These are phyloP conservation scores for Zonitis immaculata DNA, from an alignment of 2,888 invertebrate genomes.

Conservation along the genomic window DNA sequence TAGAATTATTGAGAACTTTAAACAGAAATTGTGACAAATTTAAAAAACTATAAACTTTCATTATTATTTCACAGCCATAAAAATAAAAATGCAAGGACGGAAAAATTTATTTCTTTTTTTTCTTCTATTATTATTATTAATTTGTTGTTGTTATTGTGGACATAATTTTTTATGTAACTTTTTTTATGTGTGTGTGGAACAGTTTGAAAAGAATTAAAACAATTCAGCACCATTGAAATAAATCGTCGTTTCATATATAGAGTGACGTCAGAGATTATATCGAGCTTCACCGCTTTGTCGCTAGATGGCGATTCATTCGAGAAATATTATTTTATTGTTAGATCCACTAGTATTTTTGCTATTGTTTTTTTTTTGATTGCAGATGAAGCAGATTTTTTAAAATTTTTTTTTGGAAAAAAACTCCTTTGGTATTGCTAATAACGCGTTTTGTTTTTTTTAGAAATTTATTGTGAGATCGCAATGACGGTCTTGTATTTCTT, in stretches of 20 bases:
- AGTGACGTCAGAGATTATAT: background rate
- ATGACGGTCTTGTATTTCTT: no score
- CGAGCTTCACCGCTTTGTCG: background rate
- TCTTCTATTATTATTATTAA: slow-evolving; percentile 2
- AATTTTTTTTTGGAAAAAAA: background rate
- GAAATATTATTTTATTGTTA: no score
- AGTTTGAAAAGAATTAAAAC: background rate
- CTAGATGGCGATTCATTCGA: no score
- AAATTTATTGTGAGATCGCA: background rate
- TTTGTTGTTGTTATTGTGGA: background rate
- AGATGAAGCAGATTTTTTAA: no score
- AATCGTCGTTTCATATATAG: background rate
- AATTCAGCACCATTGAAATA: background rate
- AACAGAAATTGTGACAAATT: slow-evolving; percentile 1
- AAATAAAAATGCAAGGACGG: slow-evolving; percentile 24
- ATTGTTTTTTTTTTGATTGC: no score
- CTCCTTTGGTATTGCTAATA: background rate
- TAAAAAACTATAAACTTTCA: slow-evolving; percentile 21
- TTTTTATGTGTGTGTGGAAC: no score
- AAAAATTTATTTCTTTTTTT: slow-evolving; percentile 12
- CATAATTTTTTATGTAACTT: background rate
- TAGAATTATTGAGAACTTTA: background rate
- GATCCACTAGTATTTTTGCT: no score
- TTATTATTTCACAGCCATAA: slow-evolving; percentile 20
- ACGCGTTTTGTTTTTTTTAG: background rate